Percentiles rank a stretch among this genome's conserved stretches.
These are phyloP conservation scores for Andinoacara biseriatus DNA, from an alignment of 2,113 vertebrate genomes.

Conservation along the genomic window DNA sequence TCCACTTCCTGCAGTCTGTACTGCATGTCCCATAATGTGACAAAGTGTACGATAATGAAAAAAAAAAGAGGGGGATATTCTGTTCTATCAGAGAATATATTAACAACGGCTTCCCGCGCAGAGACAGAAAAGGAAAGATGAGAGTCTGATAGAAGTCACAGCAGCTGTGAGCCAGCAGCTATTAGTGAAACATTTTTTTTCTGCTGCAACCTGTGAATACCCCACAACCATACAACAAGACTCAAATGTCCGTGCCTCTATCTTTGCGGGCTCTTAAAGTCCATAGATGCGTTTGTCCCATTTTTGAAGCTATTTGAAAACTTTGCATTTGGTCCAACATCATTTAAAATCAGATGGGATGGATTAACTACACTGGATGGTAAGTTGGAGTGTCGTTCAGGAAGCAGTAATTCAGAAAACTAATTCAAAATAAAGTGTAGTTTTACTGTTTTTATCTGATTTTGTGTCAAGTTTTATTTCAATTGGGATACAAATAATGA, in stretches of 20 bases:
- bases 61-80: not conserved
- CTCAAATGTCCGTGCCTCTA: not conserved
- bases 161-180: not conserved
- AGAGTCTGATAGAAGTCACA: slow-evolving; percentile 27
- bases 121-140: slow-evolving; percentile 12
- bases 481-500: too few species aligned
- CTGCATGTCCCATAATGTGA: slow-evolving; percentile 19
- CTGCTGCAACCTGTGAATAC: slow-evolving; percentile 4
- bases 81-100: slow-evolving; percentile 11
- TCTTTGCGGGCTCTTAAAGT: not conserved
- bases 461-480: too few species aligned
- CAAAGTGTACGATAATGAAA: slow-evolving; percentile 23
- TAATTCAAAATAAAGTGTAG: not conserved
- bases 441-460: too few species aligned
- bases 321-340: not conserved
- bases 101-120: slow-evolving; percentile 4
- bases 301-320: slow-evolving; percentile 1
- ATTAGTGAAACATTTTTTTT: slow-evolving; percentile 22
- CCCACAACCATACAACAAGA: not conserved
- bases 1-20: not conserved
- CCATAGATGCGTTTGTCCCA: not conserved
- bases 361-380: not conserved
- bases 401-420: not conserved
- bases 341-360: not conserved
- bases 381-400: too few species aligned